Evolutionary conservation across 2,113 vertebrate species (phyloP).

Genomic region (Megaceryle torquata): DNA sequence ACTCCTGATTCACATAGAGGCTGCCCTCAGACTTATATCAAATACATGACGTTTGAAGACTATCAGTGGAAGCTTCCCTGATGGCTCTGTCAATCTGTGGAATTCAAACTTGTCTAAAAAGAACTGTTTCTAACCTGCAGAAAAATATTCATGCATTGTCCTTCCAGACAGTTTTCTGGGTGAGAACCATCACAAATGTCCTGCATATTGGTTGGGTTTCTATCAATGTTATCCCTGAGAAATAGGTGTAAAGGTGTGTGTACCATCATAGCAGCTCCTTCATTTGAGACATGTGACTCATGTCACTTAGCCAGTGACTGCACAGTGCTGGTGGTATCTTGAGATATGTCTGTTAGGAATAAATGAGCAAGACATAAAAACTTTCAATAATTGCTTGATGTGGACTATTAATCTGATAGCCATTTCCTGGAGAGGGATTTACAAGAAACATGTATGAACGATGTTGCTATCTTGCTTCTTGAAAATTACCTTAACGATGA

Average conservation of each 20-base stretch:
- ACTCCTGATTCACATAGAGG: background rate
- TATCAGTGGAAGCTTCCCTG: background rate
- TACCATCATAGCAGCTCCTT: background rate
- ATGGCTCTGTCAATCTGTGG: background rate
- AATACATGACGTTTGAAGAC: background rate
- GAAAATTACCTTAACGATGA: background rate
- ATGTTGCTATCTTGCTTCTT: background rate
- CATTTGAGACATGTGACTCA: background rate
- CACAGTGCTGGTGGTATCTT: background rate
- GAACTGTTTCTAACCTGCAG: background rate
- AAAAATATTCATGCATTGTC: background rate
- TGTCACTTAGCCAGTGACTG: background rate
- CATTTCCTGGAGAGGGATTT: background rate
- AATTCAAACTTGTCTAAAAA: background rate
- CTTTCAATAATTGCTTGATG: background rate
- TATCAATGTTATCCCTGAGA: background rate
- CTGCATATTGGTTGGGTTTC: background rate
- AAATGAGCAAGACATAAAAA: background rate
- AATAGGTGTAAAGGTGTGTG: background rate
- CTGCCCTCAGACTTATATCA: background rate
- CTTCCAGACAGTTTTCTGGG: background rate
- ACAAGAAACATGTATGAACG: background rate
- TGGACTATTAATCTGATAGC: background rate
- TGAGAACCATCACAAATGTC: background rate
- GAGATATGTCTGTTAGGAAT: background rate